Evolutionary conservation across 1,140 invertebrate genomes (phyloP).

Genomic region (Platorchestia sp.): DNA sequence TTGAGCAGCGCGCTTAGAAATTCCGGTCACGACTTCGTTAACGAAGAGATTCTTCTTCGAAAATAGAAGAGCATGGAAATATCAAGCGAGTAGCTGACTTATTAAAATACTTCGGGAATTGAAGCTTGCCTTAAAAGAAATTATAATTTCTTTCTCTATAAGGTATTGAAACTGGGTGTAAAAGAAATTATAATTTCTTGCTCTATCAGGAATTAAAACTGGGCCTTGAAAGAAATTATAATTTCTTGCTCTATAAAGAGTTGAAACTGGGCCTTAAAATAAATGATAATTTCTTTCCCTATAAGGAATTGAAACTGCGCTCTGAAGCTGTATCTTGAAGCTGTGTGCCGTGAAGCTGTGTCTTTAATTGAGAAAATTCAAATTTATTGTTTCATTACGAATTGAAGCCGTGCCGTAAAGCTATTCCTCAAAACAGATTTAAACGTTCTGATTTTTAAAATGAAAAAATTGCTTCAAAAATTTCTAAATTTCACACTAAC

Average conservation of each 20-base stretch:
- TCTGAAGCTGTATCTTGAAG: too few relatives aligned
- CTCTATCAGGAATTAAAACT: background rate
- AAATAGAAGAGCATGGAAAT: background rate
- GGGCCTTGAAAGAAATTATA: background rate
- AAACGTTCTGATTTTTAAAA: too few relatives aligned
- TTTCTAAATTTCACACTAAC: too few relatives aligned
- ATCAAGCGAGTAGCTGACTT: background rate
- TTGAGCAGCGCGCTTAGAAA: too few relatives aligned
- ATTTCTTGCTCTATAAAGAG: background rate
- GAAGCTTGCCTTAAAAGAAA: background rate
- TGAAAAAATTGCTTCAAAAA: too few relatives aligned
- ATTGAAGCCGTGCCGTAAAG: too few relatives aligned
- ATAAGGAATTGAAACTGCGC: background rate
- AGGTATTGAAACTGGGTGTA: background rate
- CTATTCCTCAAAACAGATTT: too few relatives aligned
- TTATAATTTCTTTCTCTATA: background rate
- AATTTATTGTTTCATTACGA: too few relatives aligned
- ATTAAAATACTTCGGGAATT: background rate
- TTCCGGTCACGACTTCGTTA: too few relatives aligned
- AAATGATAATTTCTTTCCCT: background rate
- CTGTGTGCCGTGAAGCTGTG: too few relatives aligned
- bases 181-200: background rate
- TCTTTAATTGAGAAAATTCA: too few relatives aligned
- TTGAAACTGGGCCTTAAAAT: background rate
- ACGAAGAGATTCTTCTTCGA: background rate